phyloP scores from a whole-genome alignment of 2,888 invertebrate genomes.

The Nemotelus nigrinus region DNA sequence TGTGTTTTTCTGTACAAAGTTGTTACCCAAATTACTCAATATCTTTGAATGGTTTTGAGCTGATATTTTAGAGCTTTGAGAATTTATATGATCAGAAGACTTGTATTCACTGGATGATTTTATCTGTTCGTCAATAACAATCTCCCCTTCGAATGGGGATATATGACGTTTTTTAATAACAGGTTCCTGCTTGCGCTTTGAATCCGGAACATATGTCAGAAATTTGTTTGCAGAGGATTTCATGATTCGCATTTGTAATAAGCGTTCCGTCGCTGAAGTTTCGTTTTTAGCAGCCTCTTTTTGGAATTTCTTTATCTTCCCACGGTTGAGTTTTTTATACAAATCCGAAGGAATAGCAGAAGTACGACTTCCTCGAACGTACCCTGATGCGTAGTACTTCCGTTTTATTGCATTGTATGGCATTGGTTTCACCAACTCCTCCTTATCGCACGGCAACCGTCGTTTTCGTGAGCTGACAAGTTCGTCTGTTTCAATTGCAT shows the following conservation, averaged over 20 bases:
- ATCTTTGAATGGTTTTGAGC: no score
- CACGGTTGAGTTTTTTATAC: conserved; percentile 1
- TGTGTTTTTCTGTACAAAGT: no score
- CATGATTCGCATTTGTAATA: neutral
- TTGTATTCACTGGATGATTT: no score
- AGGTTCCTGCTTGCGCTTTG: no score
- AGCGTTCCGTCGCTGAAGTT: neutral
- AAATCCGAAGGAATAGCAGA: neutral
- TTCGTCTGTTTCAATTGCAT: conserved; percentile 57
- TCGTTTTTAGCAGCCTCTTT: neutral
- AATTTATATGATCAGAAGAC: no score
- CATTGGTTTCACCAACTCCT: conserved; percentile 45
- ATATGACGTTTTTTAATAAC: no score
- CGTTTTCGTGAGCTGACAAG: conserved; percentile 52
- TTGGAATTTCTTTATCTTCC: neutral
- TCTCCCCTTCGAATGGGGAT: no score
- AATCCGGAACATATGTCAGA: no score
- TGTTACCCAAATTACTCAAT: no score
- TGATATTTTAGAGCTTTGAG: no score
- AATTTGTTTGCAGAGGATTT: no score
- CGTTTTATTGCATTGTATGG: conserved; percentile 43
- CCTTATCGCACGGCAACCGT: conserved; percentile 61
- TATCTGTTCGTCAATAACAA: no score
- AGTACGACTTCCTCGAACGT: conserved; percentile 11
- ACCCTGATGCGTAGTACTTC: conserved; percentile 20